Conservation (phyloP, 2,113 vertebrate genomes). For the Delphinus delphis region DNA sequence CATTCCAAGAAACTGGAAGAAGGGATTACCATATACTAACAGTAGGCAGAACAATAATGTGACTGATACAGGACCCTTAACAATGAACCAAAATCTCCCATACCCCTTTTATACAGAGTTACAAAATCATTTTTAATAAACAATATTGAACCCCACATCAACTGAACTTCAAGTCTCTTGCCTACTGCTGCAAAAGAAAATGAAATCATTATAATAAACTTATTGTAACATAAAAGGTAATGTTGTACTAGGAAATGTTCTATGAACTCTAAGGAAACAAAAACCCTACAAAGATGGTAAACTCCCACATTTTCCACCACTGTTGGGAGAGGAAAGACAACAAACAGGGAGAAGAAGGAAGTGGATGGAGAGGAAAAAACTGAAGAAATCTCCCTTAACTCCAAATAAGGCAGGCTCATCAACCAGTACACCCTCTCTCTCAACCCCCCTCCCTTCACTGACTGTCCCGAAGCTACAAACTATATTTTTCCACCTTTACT, state of each 20-base stretch:
- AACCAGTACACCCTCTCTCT: not conserved
- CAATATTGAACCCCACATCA: slow-evolving; percentile 24
- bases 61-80: not conserved
- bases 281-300: not conserved
- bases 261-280: slow-evolving; percentile 23
- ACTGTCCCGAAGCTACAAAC: not conserved
- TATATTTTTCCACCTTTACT: not conserved
- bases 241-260: slow-evolving; percentile 42
- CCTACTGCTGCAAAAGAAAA: slow-evolving; percentile 26
- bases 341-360: not conserved
- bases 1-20: slow-evolving; percentile 15
- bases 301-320: slow-evolving; percentile 20
- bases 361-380: not conserved
- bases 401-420: not conserved
- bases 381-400: not conserved
- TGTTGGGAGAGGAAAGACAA: not conserved
- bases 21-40: not conserved
- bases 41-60: slow-evolving; percentile 5
- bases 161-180: not conserved
- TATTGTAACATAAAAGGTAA: slow-evolving; percentile 21
- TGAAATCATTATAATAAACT: not conserved
- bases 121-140: slow-evolving; percentile 37
- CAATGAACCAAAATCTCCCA: slow-evolving; percentile 15
- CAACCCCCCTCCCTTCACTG: not conserved
- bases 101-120: slow-evolving; percentile 8